Evolutionary conservation across 2,888 invertebrate species (phyloP).

Genomic region (Anticlea derivata): DNA sequence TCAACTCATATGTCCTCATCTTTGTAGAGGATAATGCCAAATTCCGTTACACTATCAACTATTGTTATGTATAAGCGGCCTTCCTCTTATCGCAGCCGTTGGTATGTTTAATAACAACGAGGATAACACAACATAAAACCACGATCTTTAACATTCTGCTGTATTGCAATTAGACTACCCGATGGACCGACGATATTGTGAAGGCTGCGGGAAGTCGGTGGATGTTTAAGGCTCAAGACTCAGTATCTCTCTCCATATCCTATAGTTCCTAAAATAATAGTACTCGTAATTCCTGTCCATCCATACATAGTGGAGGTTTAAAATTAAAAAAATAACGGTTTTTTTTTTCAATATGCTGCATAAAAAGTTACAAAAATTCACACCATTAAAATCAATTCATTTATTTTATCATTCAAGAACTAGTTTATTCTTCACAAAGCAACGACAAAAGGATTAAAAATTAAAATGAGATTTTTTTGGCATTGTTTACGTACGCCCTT

Average conservation of each 20-base stretch:
- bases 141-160: too few relatives aligned
- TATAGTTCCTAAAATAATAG: too few relatives aligned
- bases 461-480: constrained; percentile 6
- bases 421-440: background rate
- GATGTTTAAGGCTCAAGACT: too few relatives aligned
- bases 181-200: too few relatives aligned
- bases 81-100: constrained; percentile 25
- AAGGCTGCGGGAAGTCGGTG: too few relatives aligned
- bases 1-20: too few relatives aligned
- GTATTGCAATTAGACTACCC: too few relatives aligned
- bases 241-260: too few relatives aligned
- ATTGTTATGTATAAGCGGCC: background rate
- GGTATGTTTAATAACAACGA: constrained; percentile 23
- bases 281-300: too few relatives aligned
- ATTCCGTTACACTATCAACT: constrained; percentile 26
- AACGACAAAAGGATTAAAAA: constrained; percentile 4
- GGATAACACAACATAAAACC: constrained; percentile 15
- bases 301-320: too few relatives aligned
- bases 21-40: constrained; percentile 10
- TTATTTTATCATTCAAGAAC: constrained; percentile 11
- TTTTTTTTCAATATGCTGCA: background rate
- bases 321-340: background rate
- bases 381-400: background rate
- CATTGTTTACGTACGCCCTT: constrained; percentile 13
- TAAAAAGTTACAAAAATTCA: background rate